A percentile compares a stretch with the other conserved stretches of the same genome.
These are phyloP conservation scores for Luffia ferchaultella DNA, from an alignment of 2,888 invertebrate species.

Conservation along the genomic window DNA sequence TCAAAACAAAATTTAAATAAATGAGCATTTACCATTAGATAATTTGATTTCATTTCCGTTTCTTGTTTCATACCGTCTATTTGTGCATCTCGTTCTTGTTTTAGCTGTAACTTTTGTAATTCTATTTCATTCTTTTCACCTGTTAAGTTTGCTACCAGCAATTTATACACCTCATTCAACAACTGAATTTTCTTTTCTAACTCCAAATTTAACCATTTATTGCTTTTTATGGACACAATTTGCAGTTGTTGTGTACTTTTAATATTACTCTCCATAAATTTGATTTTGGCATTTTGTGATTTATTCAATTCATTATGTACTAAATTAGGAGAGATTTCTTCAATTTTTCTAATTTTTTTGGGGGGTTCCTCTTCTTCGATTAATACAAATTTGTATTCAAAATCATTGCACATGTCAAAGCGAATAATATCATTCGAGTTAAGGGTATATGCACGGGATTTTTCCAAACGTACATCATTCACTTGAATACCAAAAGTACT, in stretches of 20 bases:
- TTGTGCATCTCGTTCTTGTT: conserved; percentile 48
- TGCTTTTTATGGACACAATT: conserved; percentile 27
- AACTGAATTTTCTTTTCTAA: conserved; percentile 53
- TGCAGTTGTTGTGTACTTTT: conserved; percentile 45
- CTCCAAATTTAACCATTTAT: conserved; percentile 44
- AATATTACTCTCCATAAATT: conserved; percentile 48
- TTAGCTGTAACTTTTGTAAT: conserved; percentile 42
- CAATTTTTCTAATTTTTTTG: conserved; percentile 38
- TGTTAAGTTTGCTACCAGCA: conserved; percentile 49
- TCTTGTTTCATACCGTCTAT: conserved; percentile 31
- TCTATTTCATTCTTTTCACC: conserved; percentile 57
- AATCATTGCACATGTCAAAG: conserved; percentile 25
- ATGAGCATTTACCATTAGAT: conserved; percentile 41
- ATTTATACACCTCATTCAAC: conserved; percentile 43
- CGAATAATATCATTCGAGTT: conserved; percentile 35
- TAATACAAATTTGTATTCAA: conserved; percentile 31
- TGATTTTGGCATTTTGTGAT: conserved; percentile 45
- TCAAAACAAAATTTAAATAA: no score
- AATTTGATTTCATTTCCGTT: conserved; percentile 41
- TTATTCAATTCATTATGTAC: conserved; percentile 48
- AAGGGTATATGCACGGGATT: conserved; percentile 26
- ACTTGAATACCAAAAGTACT: conserved; percentile 56
- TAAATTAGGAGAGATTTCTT: conserved; percentile 24
- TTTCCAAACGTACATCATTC: conserved; percentile 42
- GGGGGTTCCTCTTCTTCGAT: conserved; percentile 25